Evolutionary conservation across 2,113 vertebrate genomes (phyloP).

Genomic region (Spilogale gracilis): DNA sequence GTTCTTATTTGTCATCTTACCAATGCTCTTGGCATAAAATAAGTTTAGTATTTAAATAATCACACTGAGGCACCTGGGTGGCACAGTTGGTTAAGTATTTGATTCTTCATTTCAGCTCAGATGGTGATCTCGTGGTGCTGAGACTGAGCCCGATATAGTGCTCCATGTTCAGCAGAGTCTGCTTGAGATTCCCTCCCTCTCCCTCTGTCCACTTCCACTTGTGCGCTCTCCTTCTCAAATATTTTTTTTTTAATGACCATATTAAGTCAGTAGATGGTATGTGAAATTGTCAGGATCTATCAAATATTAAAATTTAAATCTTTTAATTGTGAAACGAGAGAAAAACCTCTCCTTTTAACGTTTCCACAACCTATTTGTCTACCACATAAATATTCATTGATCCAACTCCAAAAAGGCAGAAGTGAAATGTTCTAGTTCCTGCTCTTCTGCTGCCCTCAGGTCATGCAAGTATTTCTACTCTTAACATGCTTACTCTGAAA

Average conservation of each 20-base stretch:
- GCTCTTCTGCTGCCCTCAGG: not conserved
- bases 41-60: not conserved
- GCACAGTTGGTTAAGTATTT: not conserved
- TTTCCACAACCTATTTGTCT: not conserved
- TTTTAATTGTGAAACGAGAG: not conserved
- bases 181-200: not conserved
- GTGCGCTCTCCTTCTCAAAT: not conserved
- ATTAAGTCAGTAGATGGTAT: constrained; percentile 2
- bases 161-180: not conserved
- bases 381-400: not conserved
- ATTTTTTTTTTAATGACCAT: not conserved
- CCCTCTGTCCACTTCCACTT: not conserved
- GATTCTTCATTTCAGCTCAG: not conserved
- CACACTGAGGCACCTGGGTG: not conserved
- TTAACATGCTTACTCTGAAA: not conserved
- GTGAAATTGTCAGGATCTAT: not conserved
- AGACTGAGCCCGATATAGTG: not conserved
- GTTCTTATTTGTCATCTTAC: not conserved
- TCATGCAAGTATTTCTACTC: not conserved
- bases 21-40: not conserved
- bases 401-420: not conserved
- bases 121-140: not conserved
- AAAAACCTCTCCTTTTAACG: not conserved
- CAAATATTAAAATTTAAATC: not conserved
- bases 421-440: not conserved